Base-by-base conservation (phyloP, 30 jellyfish, hydroid and myxozoan genomes). In the Morbakka virulenta region DNA sequence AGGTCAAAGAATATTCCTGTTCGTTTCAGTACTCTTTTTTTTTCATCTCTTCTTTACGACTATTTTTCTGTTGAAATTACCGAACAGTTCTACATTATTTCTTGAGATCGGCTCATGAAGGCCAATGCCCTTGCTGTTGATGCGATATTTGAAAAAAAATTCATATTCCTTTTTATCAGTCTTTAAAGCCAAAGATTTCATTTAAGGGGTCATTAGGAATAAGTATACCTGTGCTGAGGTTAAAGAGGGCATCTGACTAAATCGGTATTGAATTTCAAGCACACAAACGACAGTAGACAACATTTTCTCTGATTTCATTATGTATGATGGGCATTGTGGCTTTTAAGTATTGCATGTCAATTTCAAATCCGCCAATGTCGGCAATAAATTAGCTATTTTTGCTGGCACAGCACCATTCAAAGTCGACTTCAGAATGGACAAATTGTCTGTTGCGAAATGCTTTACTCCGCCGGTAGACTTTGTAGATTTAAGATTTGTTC, bases 341-440 rank as follows among this genome's bases (percentile, higher is more conserved):
- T 67, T 79, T 30, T 64, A 79, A 64, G 2, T 26, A n/a, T 35
- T 50, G 12, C 4, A 17, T 1, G 72, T 50, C 4, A 17, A 6
- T 27, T 47, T 50, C 26, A 67, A 4, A 67, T 50, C 86, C 0
- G 86, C 63, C 36, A 79, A 1, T 0, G 28, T 24, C 0, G 21
- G 32, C 50, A 79, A 30, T 1, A 32, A 74, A n/a, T n/a, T 76
- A 0, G 76, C 57, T 48, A 28, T 50, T 66, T 79, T 65, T 22
- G 86, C 86, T 50, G 41, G 85, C 12, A 36, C 47, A 27, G 90
- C 64, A 32, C 90, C 76, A 35, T 64, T 79, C 75, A 79, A 67
- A 61, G 74, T 57, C 90, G 84, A 79, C 28, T 79, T 79, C 4
- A 79, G 35, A 11, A 74, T 66, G 17, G 11, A 23, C 3, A 27